Percentiles rank a stretch among this genome's conserved stretches.
Conservation (phyloP, 1,140 invertebrate genomes). For the Agrilus planipennis region DNA sequence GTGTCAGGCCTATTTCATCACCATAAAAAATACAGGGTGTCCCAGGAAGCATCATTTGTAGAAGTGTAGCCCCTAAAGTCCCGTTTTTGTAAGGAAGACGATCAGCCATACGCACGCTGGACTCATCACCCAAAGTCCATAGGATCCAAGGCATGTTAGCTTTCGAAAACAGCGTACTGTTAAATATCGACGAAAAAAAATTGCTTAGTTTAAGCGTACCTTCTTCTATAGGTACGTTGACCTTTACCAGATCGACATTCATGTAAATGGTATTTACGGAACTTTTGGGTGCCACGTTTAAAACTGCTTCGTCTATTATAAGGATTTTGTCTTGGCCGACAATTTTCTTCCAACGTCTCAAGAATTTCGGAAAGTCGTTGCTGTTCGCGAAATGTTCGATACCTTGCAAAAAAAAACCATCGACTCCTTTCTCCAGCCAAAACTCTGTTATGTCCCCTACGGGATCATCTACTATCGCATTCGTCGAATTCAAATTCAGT, state of each 20-base stretch:
- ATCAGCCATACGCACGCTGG: conserved; percentile 42
- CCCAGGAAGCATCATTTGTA: conserved; percentile 65
- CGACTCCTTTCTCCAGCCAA: conserved; percentile 55
- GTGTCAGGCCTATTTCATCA: conserved; percentile 56
- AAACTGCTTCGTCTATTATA: conserved; percentile 49
- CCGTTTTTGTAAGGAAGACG: conserved; percentile 41
- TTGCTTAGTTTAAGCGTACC: conserved; percentile 43
- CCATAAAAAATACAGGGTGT: conserved; percentile 71
- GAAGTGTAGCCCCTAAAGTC: conserved; percentile 47
- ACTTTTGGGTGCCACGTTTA: conserved; percentile 36
- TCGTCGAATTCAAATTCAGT: not conserved
- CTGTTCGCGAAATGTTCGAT: conserved; percentile 37
- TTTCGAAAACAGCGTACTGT: conserved; percentile 45
- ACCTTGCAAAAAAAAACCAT: conserved; percentile 73
- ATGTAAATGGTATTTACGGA: conserved; percentile 41
- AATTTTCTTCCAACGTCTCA: conserved; percentile 54
- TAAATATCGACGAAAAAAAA: conserved; percentile 43
- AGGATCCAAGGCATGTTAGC: conserved; percentile 58
- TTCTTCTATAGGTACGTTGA: conserved; percentile 47
- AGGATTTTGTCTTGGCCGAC: conserved; percentile 48
- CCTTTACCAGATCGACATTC: conserved; percentile 57
- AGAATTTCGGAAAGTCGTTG: conserved; percentile 32
- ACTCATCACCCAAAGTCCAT: conserved; percentile 56
- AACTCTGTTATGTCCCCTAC: conserved; percentile 45
- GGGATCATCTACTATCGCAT: conserved; percentile 15